Conservation (phyloP, 2,797 vertebrate genomes). For the Semotilus atromaculatus region DNA sequence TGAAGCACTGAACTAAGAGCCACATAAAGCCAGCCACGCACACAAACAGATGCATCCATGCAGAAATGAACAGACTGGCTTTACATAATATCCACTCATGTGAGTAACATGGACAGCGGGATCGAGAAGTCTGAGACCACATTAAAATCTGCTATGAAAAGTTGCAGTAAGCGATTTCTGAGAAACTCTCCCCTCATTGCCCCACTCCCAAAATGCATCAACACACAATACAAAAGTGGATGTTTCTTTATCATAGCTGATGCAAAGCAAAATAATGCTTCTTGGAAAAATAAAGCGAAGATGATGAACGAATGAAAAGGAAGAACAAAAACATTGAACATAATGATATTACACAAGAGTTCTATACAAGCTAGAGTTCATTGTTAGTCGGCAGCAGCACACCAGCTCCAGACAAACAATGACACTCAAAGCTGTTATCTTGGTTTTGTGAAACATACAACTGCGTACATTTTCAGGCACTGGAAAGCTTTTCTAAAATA, state of each 20-base stretch:
- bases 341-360: background rate
- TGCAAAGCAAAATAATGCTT: too few relatives aligned
- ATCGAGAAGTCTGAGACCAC: conserved; percentile 6
- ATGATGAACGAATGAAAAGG: too few relatives aligned
- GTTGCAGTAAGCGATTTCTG: background rate
- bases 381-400: background rate
- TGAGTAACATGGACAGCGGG: background rate
- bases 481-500: background rate
- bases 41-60: conserved; percentile 14
- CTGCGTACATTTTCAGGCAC: background rate
- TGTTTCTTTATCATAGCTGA: too few relatives aligned
- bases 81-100: conserved; percentile 23
- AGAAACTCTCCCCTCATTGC: background rate
- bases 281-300: too few relatives aligned
- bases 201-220: too few relatives aligned
- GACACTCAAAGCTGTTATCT: background rate
- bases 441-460: background rate
- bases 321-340: too few relatives aligned
- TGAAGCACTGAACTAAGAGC: conserved; percentile 63
- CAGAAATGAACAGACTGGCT: background rate
- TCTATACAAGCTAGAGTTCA: background rate
- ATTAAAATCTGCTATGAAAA: background rate
- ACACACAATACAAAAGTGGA: too few relatives aligned
- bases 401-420: background rate
- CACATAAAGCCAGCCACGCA: conserved; percentile 3